Evolutionary conservation across 2,888 invertebrate genomes (phyloP), one percentile per base, ranked within the genome.

Genomic region (Oscheius sp.): DNA sequence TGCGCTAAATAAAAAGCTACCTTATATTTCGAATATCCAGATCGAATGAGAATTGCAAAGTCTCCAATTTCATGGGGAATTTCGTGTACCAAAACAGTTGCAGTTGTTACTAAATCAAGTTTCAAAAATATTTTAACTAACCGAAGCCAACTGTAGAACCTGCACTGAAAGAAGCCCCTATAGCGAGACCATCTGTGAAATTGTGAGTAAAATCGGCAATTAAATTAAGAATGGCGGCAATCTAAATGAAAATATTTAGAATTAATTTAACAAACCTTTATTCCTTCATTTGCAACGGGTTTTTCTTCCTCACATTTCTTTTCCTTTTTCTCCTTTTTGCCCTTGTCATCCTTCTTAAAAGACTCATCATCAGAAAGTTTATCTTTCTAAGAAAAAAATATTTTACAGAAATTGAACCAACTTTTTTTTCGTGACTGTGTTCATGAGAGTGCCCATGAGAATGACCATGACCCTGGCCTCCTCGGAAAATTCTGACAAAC

Each of bases 1-100:
- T 4, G n/a, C n/a, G 3, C 6, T 17, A 31, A n/a, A 53, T 31
- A 12, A 29, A 12, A 12, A 12, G 8, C 15, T 84, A 91, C 91
- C 89, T 95, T 95, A 86, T 90, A 92, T 81, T 93, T 91, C 8
- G 93, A 92, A 87, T 95, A 96, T 27, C 98, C 98, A 53, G 96
- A 96, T 88, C 97, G 96, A 68, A 98, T 92, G 66, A 98, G 91
- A 87, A 99, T 97, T 15, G 98, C 98, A 90, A 96, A 99, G 88
- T 98, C 98, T 42, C 98, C 98, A 87, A 98, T 96, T 89, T 98
- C 98, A 89, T 99, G 98, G 37, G 98, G 98, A 74, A 98, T 93
- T 90, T 99, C 98, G 88, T 99, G 98, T 52, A 99, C 89, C 64
- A 99, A 90, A 85, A 99, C 96, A 1, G 96, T 96, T 39, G 96